These are phyloP conservation scores for Coptotermes formosanus DNA, from an alignment of 1,140 invertebrate genomes.

Conservation along the genomic window DNA sequence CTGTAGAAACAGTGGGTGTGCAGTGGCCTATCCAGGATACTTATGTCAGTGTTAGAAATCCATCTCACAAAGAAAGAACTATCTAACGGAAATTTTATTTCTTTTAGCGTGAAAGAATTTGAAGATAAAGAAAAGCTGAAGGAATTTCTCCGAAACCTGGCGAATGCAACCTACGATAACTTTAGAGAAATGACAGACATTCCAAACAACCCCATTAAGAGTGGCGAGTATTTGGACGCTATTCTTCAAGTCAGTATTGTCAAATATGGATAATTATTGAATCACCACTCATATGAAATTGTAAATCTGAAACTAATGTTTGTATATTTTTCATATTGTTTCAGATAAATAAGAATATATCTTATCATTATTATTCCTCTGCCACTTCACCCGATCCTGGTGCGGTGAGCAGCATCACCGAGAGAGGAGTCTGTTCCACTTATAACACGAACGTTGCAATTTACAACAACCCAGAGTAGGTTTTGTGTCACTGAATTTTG, in stretches of 20 bases:
- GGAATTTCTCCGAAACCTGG: background rate
- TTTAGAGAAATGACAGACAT: background rate
- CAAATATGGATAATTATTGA: too few species aligned
- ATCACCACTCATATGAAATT: too few species aligned
- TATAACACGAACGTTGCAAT: background rate
- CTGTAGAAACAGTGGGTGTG: too few species aligned
- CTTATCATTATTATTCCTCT: too few species aligned
- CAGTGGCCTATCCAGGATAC: too few species aligned
- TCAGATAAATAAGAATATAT: too few species aligned
- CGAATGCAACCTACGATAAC: background rate
- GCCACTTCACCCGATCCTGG: too few species aligned
- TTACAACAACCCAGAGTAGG: background rate
- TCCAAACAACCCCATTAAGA: background rate
- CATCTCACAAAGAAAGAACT: too few species aligned
- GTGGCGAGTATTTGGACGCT: background rate
- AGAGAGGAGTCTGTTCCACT: background rate
- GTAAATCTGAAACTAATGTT: too few species aligned
- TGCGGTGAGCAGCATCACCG: background rate
- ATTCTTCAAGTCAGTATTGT: background rate
- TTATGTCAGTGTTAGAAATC: too few species aligned
- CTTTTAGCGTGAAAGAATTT: background rate
- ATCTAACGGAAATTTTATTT: background rate
- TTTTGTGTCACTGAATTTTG: background rate
- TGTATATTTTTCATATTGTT: too few species aligned
- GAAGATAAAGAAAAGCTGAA: background rate